These are phyloP conservation scores for Trachelus stipa DNA, from an alignment of 2,888 invertebrate genomes.

Conservation along the genomic window DNA sequence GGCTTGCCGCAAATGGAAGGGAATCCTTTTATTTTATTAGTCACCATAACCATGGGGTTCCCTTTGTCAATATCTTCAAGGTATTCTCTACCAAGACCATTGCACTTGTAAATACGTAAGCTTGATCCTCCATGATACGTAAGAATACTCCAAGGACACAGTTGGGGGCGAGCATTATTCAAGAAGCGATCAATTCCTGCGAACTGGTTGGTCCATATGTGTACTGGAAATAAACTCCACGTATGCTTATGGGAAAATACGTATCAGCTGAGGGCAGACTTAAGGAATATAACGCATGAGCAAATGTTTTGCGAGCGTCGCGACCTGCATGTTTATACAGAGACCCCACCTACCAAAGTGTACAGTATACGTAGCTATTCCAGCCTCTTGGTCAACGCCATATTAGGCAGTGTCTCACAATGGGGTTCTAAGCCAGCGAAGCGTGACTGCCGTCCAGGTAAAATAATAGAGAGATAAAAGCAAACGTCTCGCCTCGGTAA, in stretches of 20 bases:
- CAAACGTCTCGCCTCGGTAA: not conserved
- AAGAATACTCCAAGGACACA: not conserved
- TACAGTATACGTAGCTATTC: not conserved
- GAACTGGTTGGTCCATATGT: not conserved
- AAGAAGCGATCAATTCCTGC: not conserved
- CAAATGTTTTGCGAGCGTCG: not conserved
- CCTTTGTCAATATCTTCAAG: not conserved
- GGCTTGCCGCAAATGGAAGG: slow-evolving; percentile 6
- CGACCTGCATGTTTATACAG: not conserved
- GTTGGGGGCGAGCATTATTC: not conserved
- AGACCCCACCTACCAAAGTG: slow-evolving; percentile 5
- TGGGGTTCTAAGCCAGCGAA: slow-evolving; percentile 23
- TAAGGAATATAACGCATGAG: not conserved
- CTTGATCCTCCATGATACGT: not conserved
- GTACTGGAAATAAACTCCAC: not conserved
- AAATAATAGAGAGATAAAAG: slow-evolving; percentile 1
- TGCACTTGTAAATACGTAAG: not conserved
- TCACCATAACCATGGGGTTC: not conserved
- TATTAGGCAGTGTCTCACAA: slow-evolving; percentile 23
- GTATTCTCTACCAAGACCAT: not conserved
- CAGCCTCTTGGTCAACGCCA: slow-evolving; percentile 8
- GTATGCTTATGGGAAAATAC: not conserved
- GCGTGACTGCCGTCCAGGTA: slow-evolving; percentile 4
- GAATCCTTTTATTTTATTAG: slow-evolving; percentile 27
- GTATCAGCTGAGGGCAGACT: not conserved